A percentile compares a stretch with the other conserved stretches of the same genome.
These are phyloP conservation scores for Raphicerus campestris DNA, from an alignment of 2,113 vertebrate species.

Conservation along the genomic window DNA sequence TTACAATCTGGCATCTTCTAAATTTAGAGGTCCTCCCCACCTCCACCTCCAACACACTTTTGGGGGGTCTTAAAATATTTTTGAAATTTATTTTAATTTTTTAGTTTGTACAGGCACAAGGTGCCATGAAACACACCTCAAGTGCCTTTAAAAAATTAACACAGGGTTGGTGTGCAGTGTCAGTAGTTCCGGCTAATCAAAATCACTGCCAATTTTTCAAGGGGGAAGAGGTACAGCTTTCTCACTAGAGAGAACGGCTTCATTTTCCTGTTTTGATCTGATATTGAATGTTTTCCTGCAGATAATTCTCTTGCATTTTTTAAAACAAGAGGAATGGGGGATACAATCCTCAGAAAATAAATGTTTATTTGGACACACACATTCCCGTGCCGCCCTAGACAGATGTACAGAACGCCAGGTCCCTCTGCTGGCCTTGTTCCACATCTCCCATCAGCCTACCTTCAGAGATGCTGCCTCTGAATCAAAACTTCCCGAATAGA, in stretches of 20 bases:
- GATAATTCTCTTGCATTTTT: conserved; percentile 65
- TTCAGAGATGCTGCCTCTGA: neutral
- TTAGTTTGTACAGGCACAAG: conserved; percentile 49
- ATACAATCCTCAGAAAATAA: conserved; percentile 11
- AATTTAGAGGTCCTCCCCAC: neutral
- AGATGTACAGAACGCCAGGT: neutral
- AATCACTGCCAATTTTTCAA: conserved; percentile 45
- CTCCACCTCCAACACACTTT: neutral
- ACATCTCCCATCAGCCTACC: rapidly evolving
- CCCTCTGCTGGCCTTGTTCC: conserved; percentile 62
- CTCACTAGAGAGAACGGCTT: conserved; percentile 16
- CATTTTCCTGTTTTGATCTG: conserved; percentile 53
- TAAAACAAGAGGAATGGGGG: conserved; percentile 28
- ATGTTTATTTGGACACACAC: neutral
- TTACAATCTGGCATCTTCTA: conserved; percentile 11
- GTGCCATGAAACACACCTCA: conserved; percentile 19
- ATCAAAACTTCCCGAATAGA: neutral
- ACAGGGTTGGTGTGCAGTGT: conserved; percentile 60
- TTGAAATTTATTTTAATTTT: conserved; percentile 62
- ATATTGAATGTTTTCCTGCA: conserved; percentile 55
- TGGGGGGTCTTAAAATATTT: neutral
- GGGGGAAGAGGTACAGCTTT: neutral
- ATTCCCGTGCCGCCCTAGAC: neutral
- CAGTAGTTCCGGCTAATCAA: conserved; percentile 67
- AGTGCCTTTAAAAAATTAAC: conserved; percentile 73